Percentiles rank a stretch among this genome's conserved stretches.
phyloP scores from a whole-genome alignment of 2,888 invertebrate species.

The Meta bourneti region DNA sequence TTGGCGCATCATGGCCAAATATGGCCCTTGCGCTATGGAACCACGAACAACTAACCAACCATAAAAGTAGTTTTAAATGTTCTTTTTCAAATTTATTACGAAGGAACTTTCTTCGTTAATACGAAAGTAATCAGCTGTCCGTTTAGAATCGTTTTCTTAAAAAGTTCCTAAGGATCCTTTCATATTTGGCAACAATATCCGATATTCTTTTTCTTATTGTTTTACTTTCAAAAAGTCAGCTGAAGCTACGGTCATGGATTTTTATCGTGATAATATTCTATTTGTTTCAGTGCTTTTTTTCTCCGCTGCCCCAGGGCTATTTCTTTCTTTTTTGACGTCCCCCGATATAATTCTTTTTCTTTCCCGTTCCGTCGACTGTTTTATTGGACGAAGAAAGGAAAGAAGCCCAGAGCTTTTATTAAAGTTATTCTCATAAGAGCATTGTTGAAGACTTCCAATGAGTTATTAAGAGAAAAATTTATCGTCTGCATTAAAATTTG shows the following conservation, averaged over 20 bases:
- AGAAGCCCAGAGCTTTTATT: slow-evolving; percentile 37
- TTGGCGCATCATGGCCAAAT: too few species aligned
- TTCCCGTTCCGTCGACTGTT: slow-evolving; percentile 10
- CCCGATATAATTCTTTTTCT: slow-evolving; percentile 16
- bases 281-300: slow-evolving; percentile 46
- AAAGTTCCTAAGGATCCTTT: not conserved
- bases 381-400: slow-evolving; percentile 14
- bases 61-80: too few species aligned
- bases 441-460: slow-evolving; percentile 31
- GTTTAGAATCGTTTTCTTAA: slow-evolving; percentile 7
- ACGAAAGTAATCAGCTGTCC: slow-evolving; percentile 30
- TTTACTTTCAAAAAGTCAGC: slow-evolving; percentile 25
- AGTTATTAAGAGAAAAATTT: slow-evolving; percentile 63
- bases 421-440: slow-evolving; percentile 42
- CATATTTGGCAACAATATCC: slow-evolving; percentile 21
- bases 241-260: slow-evolving; percentile 41
- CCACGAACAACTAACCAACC: too few species aligned
- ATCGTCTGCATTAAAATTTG: slow-evolving; percentile 52
- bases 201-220: not conserved
- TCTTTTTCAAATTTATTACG: not conserved
- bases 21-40: too few species aligned
- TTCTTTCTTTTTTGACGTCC: not conserved
- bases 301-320: slow-evolving; percentile 3
- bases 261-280: slow-evolving; percentile 36
- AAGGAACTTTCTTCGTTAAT: slow-evolving; percentile 4